Evolutionary conservation across 2,797 vertebrate species (phyloP).

Genomic region (Tragelaphus eurycerus): DNA sequence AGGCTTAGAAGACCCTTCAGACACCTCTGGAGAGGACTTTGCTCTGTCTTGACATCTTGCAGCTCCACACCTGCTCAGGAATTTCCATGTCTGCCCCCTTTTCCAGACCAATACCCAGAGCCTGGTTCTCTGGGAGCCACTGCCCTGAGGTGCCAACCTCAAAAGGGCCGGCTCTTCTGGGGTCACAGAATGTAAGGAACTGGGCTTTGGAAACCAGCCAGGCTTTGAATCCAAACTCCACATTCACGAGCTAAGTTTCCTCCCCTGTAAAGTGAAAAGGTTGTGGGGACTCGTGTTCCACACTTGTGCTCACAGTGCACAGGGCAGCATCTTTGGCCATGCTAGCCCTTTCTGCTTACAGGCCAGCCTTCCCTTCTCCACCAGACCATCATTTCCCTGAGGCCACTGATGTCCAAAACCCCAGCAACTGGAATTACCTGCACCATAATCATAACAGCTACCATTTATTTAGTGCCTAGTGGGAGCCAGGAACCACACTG

Average conservation of each 20-base stretch:
- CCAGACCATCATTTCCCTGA: neutral
- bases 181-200: neutral
- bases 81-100: neutral
- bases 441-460: neutral
- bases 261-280: neutral
- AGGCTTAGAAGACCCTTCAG: neutral
- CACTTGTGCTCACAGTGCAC: neutral
- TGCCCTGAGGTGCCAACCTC: neutral
- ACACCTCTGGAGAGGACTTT: neutral
- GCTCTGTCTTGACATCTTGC: neutral
- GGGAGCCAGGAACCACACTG: rapidly evolving
- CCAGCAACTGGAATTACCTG: rapidly evolving
- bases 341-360: too few species aligned
- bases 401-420: neutral
- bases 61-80: neutral
- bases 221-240: neutral
- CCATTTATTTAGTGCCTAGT: neutral
- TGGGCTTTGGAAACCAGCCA: neutral
- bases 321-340: neutral
- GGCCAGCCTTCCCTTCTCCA: neutral
- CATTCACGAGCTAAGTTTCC: neutral
- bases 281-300: rapidly evolving
- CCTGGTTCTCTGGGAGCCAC: neutral
- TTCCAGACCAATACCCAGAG: neutral
- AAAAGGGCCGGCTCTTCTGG: neutral